phyloP scores from a whole-genome alignment of 1,140 invertebrate genomes.

The Calycopis cecrops region DNA sequence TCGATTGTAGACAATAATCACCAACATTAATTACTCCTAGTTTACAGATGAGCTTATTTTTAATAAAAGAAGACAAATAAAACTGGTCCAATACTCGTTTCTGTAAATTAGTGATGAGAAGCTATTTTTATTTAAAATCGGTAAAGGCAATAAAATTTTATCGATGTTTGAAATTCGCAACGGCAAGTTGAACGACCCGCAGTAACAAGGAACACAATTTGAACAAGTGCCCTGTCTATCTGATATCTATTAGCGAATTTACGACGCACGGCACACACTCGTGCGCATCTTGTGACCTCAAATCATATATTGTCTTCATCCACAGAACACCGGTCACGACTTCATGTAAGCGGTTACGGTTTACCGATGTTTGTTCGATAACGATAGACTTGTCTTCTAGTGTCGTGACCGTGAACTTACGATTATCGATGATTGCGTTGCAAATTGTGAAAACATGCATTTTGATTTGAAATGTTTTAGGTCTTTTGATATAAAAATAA shows the following conservation, averaged over 20 bases:
- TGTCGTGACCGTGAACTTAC: no score
- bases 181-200: constrained; percentile 39
- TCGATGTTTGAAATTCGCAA: constrained; percentile 10
- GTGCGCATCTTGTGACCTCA: constrained; percentile 29
- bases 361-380: not conserved
- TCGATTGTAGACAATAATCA: no score
- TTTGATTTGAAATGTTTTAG: no score
- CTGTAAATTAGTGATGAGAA: no score
- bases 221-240: constrained; percentile 32
- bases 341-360: not conserved
- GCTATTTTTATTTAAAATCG: no score
- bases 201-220: constrained; percentile 35
- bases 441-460: no score
- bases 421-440: no score
- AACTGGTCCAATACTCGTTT: no score
- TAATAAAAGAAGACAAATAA: no score
- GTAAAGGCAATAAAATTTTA: constrained; percentile 5
- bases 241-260: constrained; percentile 54
- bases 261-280: constrained; percentile 34
- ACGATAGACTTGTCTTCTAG: not conserved
- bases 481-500: no score
- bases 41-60: no score
- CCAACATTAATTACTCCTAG: no score
- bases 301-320: not conserved
- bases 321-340: constrained; percentile 3